Evolutionary conservation across 2,888 invertebrate genomes (phyloP).

Genomic region (Polyploca ridens): DNA sequence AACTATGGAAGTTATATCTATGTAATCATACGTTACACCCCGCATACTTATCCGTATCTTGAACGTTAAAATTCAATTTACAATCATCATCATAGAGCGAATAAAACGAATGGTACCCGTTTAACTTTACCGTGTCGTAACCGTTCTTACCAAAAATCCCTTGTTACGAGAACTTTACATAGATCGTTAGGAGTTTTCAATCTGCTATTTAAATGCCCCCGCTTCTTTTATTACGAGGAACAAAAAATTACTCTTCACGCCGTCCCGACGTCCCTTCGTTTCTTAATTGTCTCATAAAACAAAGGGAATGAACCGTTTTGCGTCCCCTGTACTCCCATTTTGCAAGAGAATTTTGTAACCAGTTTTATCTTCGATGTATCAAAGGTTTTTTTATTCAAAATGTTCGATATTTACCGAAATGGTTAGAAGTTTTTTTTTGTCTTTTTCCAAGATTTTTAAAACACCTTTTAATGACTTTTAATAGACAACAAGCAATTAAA

Average conservation of each 20-base stretch:
- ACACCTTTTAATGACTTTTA: too few species aligned
- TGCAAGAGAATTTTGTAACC: constrained; percentile 49
- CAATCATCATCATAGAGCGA: background rate
- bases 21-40: too few species aligned
- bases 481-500: too few species aligned
- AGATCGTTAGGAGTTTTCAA: constrained; percentile 65
- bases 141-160: constrained; percentile 42
- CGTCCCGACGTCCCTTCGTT: constrained; percentile 55
- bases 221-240: constrained; percentile 61
- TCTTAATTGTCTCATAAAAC: constrained; percentile 75
- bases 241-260: constrained; percentile 63
- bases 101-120: background rate
- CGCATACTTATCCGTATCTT: too few species aligned
- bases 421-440: background rate
- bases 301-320: constrained; percentile 68
- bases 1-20: too few species aligned
- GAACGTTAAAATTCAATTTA: background rate
- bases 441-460: too few species aligned
- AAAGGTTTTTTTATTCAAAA: background rate
- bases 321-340: constrained; percentile 51
- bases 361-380: constrained; percentile 25
- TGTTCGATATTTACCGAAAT: background rate
- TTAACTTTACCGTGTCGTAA: constrained; percentile 24
- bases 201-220: constrained; percentile 65
- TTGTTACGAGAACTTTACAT: constrained; percentile 49